Evolutionary conservation across 2,888 invertebrate genomes (phyloP).

Genomic region (Tetanocera ferruginea): DNA sequence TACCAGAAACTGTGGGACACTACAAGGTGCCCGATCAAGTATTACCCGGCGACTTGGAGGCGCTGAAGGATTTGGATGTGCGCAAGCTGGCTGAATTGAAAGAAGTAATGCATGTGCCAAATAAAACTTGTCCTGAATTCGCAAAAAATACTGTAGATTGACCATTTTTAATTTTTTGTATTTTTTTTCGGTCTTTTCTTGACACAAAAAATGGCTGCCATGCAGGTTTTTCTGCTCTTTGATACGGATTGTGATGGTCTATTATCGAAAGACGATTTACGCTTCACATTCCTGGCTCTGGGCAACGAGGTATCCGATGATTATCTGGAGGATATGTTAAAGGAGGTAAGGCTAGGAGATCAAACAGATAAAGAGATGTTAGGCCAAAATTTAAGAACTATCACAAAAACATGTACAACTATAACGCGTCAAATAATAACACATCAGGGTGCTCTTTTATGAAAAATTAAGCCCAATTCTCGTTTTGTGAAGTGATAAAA

Average conservation of each 20-base stretch:
- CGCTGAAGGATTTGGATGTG: slow-evolving; percentile 74
- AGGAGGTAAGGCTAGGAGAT: slow-evolving; percentile 70
- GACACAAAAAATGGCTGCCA: too few species aligned
- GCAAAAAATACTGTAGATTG: too few species aligned
- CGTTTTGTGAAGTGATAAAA: too few species aligned
- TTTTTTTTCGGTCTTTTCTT: too few species aligned
- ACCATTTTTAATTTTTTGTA: too few species aligned
- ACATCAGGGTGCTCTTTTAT: too few species aligned
- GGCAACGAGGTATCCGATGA: slow-evolving; percentile 74
- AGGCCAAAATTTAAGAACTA: too few species aligned
- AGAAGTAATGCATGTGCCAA: slow-evolving; percentile 70
- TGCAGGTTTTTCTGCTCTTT: slow-evolving; percentile 76
- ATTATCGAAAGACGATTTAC: slow-evolving; percentile 76
- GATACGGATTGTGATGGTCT: slow-evolving; percentile 78
- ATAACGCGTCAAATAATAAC: too few species aligned
- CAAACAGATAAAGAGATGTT: too few species aligned
- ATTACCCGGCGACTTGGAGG: slow-evolving; percentile 68
- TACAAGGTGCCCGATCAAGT: slow-evolving; percentile 65
- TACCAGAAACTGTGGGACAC: slow-evolving; percentile 63
- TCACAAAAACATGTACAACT: too few species aligned
- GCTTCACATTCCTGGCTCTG: slow-evolving; percentile 75
- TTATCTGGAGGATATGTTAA: slow-evolving; percentile 74
- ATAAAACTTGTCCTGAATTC: too few species aligned
- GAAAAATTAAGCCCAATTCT: too few species aligned
- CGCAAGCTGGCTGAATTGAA: slow-evolving; percentile 76